Percentiles rank a stretch among this genome's conserved stretches.
Conservation (phyloP, 2,797 vertebrate genomes). For the Hapalemur alaotrensis region DNA sequence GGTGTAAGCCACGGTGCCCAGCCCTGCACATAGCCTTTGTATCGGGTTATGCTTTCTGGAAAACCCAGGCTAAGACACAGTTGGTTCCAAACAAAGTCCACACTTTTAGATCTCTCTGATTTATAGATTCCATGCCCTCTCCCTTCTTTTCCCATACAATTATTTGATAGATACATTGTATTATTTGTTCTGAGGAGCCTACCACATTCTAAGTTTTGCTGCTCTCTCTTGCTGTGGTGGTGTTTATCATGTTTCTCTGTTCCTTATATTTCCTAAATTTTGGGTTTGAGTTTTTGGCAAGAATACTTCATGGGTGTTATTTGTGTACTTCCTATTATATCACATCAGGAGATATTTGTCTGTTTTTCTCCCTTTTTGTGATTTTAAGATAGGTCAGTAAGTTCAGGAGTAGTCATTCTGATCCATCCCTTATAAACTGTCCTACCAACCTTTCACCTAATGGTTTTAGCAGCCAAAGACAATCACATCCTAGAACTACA, state of each 20-base stretch:
- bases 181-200: not conserved
- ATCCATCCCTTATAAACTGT: not conserved
- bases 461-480: not conserved
- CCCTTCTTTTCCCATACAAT: not conserved
- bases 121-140: not conserved
- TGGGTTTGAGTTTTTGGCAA: not conserved
- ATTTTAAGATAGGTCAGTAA: not conserved
- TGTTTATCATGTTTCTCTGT: not conserved
- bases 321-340: not conserved
- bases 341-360: not conserved
- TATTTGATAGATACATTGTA: constrained; percentile 15
- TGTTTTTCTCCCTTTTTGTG: not conserved
- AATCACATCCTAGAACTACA: not conserved
- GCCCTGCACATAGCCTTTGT: not conserved
- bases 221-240: not conserved
- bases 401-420: not conserved
- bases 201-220: not conserved
- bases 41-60: not conserved
- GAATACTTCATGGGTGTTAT: not conserved
- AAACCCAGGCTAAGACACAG: not conserved
- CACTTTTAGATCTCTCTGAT: not conserved
- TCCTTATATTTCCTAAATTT: not conserved
- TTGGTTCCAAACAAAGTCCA: not conserved
- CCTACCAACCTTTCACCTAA: not conserved
- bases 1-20: too few species aligned